Evolutionary conservation across 2,888 invertebrate genomes (phyloP).

Genomic region (Cynaeus angustus): DNA sequence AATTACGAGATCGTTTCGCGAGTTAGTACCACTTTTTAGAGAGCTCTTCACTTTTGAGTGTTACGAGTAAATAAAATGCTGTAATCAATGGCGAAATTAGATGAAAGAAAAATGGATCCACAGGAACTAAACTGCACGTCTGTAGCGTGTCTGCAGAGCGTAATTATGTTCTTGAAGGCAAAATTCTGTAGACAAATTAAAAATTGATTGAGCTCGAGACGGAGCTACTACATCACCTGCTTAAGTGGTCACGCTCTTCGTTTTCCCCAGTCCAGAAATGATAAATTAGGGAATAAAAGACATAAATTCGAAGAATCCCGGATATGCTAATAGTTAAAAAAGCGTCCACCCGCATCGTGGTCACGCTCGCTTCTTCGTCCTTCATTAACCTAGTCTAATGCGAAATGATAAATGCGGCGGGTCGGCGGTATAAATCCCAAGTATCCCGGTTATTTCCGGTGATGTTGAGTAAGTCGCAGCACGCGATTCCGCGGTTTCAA

Average conservation of each 20-base stretch:
- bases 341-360: too few species aligned
- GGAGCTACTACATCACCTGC: slow-evolving; percentile 29
- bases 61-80: slow-evolving; percentile 8
- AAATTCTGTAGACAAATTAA: slow-evolving; percentile 26
- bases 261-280: slow-evolving; percentile 24
- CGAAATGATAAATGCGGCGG: slow-evolving; percentile 55
- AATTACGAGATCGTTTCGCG: slow-evolving; percentile 29
- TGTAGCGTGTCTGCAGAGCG: too few species aligned
- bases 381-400: slow-evolving; percentile 51
- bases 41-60: slow-evolving; percentile 6
- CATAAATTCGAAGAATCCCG: too few species aligned
- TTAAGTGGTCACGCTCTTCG: slow-evolving; percentile 43
- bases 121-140: too few species aligned
- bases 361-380: slow-evolving; percentile 26
- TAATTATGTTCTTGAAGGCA: neutral
- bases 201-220: slow-evolving; percentile 45
- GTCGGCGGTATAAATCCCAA: slow-evolving; percentile 54
- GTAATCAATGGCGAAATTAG: slow-evolving; percentile 15
- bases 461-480: slow-evolving; percentile 13
- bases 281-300: too few species aligned
- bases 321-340: too few species aligned
- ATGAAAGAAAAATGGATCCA: neutral
- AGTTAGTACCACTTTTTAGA: slow-evolving; percentile 15
- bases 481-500: slow-evolving; percentile 4
- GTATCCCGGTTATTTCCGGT: slow-evolving; percentile 54